These are phyloP conservation scores for Romanogobio albipinnatus DNA, from an alignment of 2,113 vertebrate genomes.

Conservation along the genomic window DNA sequence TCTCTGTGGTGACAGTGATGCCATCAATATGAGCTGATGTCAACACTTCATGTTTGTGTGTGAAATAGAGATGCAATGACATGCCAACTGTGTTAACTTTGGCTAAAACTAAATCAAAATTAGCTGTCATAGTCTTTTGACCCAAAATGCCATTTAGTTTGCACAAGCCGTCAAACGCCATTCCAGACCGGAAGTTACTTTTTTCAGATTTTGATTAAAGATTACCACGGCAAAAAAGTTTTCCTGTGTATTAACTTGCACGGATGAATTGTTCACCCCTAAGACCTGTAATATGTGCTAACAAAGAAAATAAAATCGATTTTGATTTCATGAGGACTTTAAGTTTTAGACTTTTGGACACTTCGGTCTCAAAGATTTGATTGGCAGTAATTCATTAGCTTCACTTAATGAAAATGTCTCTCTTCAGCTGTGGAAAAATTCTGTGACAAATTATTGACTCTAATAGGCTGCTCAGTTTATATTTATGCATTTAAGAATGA, in stretches of 20 bases:
- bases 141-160: too few species aligned
- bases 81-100: neutral
- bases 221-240: too few species aligned
- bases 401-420: neutral
- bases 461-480: neutral
- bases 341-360: neutral
- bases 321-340: too few species aligned
- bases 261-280: too few species aligned
- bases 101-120: too few species aligned
- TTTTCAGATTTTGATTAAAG: too few species aligned
- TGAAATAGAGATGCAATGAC: neutral
- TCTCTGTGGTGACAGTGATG: neutral
- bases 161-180: too few species aligned
- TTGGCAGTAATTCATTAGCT: neutral
- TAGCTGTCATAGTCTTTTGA: too few species aligned
- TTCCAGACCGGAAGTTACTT: too few species aligned
- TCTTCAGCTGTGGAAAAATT: neutral
- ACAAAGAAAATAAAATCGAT: too few species aligned
- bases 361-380: neutral
- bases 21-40: constrained; percentile 4
- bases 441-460: neutral
- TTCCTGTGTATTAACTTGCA: too few species aligned
- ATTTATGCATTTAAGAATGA: neutral
- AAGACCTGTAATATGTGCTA: too few species aligned
- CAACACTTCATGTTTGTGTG: constrained; percentile 17